phyloP scores from a whole-genome alignment of 2,113 vertebrate species.

The Notarius lentiginosus region DNA sequence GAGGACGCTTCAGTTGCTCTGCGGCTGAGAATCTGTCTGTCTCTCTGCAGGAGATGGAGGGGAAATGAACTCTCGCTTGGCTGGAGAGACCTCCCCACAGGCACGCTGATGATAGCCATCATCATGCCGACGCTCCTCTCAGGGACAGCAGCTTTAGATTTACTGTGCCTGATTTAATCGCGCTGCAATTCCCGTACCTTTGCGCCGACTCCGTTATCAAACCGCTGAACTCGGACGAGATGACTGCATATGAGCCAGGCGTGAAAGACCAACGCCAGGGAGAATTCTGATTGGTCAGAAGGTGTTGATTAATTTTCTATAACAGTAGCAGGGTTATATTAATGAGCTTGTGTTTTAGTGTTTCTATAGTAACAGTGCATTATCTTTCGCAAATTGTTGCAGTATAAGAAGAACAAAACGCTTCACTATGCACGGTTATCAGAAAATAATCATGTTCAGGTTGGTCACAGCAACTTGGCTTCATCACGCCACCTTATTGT shows the following conservation, averaged over 20 bases:
- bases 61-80: constrained; percentile 13
- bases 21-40: neutral
- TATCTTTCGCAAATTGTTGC: neutral
- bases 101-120: neutral
- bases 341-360: neutral
- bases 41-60: neutral
- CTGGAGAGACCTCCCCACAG: neutral
- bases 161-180: neutral
- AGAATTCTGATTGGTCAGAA: neutral
- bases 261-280: neutral
- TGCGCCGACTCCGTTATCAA: neutral
- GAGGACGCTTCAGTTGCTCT: neutral
- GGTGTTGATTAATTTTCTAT: neutral
- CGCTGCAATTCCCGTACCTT: neutral
- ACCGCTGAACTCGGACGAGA: neutral
- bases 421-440: neutral
- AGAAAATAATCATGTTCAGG: neutral
- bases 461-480: neutral
- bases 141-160: neutral
- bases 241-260: neutral
- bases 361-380: neutral
- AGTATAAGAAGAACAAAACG: neutral
- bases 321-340: neutral
- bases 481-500: neutral
- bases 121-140: neutral